Conservation (phyloP, 2,797 vertebrate genomes). For the Tinamus major region DNA sequence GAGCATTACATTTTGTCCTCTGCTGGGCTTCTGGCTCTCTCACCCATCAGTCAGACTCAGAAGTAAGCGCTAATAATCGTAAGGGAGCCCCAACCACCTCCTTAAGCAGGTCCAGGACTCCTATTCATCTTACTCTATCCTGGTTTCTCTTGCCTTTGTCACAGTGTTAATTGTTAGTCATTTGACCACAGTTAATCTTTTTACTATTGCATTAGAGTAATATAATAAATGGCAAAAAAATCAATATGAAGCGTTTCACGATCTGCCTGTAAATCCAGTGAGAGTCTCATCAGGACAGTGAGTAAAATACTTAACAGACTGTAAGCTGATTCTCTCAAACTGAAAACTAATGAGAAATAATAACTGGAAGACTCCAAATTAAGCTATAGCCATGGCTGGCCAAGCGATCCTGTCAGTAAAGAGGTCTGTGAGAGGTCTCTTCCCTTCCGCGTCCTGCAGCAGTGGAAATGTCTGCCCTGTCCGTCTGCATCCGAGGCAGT, state of each 20-base stretch:
- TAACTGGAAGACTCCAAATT: slow-evolving; percentile 12
- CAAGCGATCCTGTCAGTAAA: neutral
- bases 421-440: neutral
- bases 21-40: neutral
- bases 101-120: neutral
- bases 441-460: neutral
- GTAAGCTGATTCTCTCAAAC: neutral
- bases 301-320: slow-evolving; percentile 31
- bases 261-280: neutral
- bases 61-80: neutral
- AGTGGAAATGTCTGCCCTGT: neutral
- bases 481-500: accelerated
- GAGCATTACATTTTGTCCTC: neutral
- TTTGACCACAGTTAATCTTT: slow-evolving; percentile 15
- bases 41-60: neutral
- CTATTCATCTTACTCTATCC: neutral
- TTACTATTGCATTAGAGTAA: neutral
- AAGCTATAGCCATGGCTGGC: neutral
- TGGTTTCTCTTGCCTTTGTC: neutral
- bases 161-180: neutral
- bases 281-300: neutral
- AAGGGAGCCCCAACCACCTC: neutral
- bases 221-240: slow-evolving; percentile 23
- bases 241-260: slow-evolving; percentile 23
- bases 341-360: slow-evolving; percentile 47